Evolutionary conservation across 2,113 vertebrate species (phyloP), one percentile per base, ranked within the genome.

Genomic region (Sebastes schlegelii): DNA sequence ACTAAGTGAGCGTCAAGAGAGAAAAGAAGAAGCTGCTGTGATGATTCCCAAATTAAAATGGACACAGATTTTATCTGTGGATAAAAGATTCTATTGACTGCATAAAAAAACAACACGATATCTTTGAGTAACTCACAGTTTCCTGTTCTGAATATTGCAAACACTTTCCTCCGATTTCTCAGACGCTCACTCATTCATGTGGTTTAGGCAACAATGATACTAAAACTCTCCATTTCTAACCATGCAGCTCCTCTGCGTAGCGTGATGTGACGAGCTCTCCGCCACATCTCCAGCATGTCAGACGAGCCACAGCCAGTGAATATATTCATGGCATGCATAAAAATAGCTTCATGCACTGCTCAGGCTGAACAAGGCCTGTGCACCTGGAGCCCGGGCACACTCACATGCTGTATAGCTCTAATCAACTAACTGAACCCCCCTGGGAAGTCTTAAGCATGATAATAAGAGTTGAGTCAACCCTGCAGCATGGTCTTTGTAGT

Each of bases 171-270:
- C 69, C 49, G 5, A 52, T 74, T 46, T 76, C 72, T 82, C 73
- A 58, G 84, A 42, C 5, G 42, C 74, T 85, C 77, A 74, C 83
- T 83, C 2, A 42, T 7, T 76, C n/a, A 21, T 40, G 4, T 61
- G 48, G 17, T 86, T 85, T 34, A 72, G 16, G 42, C 43, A 60
- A 79, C 14, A 61, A 11, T 21, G 7, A 81, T 43, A 86, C 86
- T 81, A 77, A 89, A 86, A 68, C 4, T 21, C 6, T 54, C 2
- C 65, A 87, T 89, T 77, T 87, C 73, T 88, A 89, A 93, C 80
- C 70, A 46, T 21, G 40, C n/a, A 65, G 42, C 68, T 74, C 63
- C 61, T 49, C 52, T 49, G 6, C 73, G 62, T 65, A 76, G 66
- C 16, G 13, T 42, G 61, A 67, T 66, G 46, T 68, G 42, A 68